phyloP scores from a whole-genome alignment of 2,113 vertebrate genomes.

The Potamarius usumacintae region DNA sequence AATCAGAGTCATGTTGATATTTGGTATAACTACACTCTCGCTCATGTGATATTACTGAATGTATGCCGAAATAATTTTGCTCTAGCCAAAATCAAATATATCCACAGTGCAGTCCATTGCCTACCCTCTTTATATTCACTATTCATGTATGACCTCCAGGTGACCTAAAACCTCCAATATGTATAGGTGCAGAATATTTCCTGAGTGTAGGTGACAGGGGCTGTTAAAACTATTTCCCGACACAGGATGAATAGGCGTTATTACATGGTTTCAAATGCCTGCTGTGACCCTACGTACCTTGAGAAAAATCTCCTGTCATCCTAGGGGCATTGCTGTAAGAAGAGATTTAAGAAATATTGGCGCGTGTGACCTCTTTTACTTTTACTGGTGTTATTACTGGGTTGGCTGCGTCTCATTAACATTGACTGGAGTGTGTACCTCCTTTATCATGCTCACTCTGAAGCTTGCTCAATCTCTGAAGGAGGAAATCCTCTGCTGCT shows the following conservation, averaged over 20 bases:
- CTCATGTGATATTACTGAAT: not conserved
- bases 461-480: slow-evolving; percentile 22
- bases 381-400: slow-evolving; percentile 40
- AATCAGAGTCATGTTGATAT: not conserved
- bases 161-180: not conserved
- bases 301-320: slow-evolving; percentile 13
- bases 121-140: not conserved
- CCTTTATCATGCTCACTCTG: not conserved
- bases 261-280: slow-evolving; percentile 23
- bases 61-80: not conserved
- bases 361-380: slow-evolving; percentile 14
- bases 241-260: slow-evolving; percentile 20
- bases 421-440: slow-evolving; percentile 25
- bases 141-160: not conserved
- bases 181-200: slow-evolving; percentile 4
- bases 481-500: slow-evolving; percentile 2
- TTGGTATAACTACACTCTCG: not conserved
- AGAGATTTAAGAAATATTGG: slow-evolving; percentile 19
- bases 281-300: slow-evolving; percentile 5
- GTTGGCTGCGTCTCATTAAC: slow-evolving; percentile 42
- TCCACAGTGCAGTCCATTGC: not conserved
- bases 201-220: not conserved
- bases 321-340: not conserved
- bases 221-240: not conserved
- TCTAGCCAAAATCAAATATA: not conserved